Evolutionary conservation across 2,113 vertebrate genomes (phyloP), one percentile per base, ranked within the genome.

Genomic region (Ellobius talpinus): DNA sequence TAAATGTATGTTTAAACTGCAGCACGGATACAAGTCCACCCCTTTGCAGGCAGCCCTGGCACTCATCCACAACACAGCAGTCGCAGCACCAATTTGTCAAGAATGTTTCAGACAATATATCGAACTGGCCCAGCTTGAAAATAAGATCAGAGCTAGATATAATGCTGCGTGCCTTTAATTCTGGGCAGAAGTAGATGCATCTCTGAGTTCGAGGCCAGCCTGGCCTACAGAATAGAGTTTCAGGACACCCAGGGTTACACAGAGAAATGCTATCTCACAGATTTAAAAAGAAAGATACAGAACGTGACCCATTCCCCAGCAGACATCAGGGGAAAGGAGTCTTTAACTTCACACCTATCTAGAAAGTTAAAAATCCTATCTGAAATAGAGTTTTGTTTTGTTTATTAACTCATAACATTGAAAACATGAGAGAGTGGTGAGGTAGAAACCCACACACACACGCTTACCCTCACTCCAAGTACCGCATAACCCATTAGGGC

Each of bases 381-480:
- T 26, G 0, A 61, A 36, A 17, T 19, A 0, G 0, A 7, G 29
- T 42, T 42, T 84, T 47, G 1, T 26, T 84, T 42, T 63, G 26
- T 42, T 42, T 84, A 63, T 74, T 47, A 21, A 31, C 50, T 33
- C 7, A 29, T 29, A 84, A 42, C 58, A 45, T 4, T 87, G 68
- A 96, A 50, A 79, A 11, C 5, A 26, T 42, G 24, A 42, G 63
- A 93, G n/a, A 52, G 52, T 42, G 11, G 11, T 47, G 50, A 45
- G 9, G 47, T 0, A 21, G 47, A 19, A 3, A 10, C 4, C 14
- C 26, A 31, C 61, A 17, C 1, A n/a, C 3, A 16, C 55, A 19
- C 19, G 55, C 55, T 17, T 19, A 66, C 29, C 63, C 16, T 45
- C 29, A 47, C 17, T 5, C 65, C 6, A 5, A 14, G 14, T 66